phyloP scores from a whole-genome alignment of 2,797 vertebrate species.

The Lutjanus campechanus region DNA sequence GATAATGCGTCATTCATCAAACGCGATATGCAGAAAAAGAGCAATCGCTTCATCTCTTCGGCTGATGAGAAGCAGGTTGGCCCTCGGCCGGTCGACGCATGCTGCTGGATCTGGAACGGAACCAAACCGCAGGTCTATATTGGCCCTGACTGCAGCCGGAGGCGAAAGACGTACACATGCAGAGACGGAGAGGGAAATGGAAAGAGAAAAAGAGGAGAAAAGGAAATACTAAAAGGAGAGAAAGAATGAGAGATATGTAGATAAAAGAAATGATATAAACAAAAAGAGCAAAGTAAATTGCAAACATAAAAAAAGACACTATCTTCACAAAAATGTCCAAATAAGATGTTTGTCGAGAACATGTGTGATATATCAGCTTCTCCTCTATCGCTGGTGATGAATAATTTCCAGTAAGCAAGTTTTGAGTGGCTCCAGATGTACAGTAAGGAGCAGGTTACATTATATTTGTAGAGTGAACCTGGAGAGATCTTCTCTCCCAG shows the following conservation, averaged over 20 bases:
- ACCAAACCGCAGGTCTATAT: slow-evolving; percentile 65
- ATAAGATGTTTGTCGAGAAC: slow-evolving; percentile 41
- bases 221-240: not conserved
- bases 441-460: slow-evolving; percentile 52
- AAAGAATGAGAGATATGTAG: not conserved
- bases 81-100: slow-evolving; percentile 33
- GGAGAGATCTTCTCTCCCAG: slow-evolving; percentile 58
- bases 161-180: slow-evolving; percentile 27
- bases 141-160: slow-evolving; percentile 38
- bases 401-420: slow-evolving; percentile 71
- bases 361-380: slow-evolving; percentile 40
- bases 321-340: not conserved
- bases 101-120: slow-evolving; percentile 56
- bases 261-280: not conserved
- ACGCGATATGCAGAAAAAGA: slow-evolving; percentile 40
- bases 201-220: slow-evolving; percentile 6
- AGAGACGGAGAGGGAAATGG: slow-evolving; percentile 22
- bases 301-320: not conserved
- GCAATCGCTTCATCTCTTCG: slow-evolving; percentile 66
- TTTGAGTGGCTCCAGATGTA: slow-evolving; percentile 77
- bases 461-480: slow-evolving; percentile 52
- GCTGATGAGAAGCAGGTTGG: slow-evolving; percentile 74
- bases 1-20: slow-evolving; percentile 65
- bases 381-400: slow-evolving; percentile 55
- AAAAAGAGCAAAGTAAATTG: not conserved